Conservation (phyloP, 2,797 vertebrate genomes). For the Myiotriccus ornatus region DNA sequence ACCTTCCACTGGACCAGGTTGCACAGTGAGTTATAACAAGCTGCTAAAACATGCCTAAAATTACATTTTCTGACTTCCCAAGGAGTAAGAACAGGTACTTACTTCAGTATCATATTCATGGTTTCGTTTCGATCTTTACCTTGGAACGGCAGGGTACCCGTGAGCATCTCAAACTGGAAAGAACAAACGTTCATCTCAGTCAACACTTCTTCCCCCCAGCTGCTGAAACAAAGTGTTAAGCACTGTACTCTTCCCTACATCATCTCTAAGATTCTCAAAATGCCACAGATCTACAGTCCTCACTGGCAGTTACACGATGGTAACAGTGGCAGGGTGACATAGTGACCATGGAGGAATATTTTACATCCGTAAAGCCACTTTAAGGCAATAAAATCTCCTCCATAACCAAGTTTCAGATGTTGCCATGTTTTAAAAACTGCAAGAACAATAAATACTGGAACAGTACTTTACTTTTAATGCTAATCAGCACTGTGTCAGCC, state of each 20-base stretch:
- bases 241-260: neutral
- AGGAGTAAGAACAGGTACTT: conserved; percentile 73
- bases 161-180: conserved; percentile 96
- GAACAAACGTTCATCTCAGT: conserved; percentile 58
- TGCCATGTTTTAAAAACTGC: neutral
- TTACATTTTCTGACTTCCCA: neutral
- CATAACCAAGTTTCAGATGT: neutral
- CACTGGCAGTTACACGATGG: neutral
- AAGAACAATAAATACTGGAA: neutral
- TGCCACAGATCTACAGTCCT: neutral
- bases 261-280: neutral
- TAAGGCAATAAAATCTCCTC: neutral
- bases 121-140: conserved; percentile 98
- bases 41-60: neutral
- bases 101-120: conserved; percentile 99
- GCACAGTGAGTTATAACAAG: neutral
- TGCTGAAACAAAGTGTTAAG: neutral
- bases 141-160: conserved; percentile 97
- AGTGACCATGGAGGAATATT: neutral
- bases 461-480: neutral
- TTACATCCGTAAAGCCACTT: neutral
- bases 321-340: neutral
- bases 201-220: neutral
- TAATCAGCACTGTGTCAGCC: neutral
- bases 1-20: neutral